A percentile compares a stretch with the other conserved stretches of the same genome.
These are phyloP conservation scores for Trachymyrmex septentrionalis DNA, from an alignment of 1,140 invertebrate genomes.

Conservation along the genomic window DNA sequence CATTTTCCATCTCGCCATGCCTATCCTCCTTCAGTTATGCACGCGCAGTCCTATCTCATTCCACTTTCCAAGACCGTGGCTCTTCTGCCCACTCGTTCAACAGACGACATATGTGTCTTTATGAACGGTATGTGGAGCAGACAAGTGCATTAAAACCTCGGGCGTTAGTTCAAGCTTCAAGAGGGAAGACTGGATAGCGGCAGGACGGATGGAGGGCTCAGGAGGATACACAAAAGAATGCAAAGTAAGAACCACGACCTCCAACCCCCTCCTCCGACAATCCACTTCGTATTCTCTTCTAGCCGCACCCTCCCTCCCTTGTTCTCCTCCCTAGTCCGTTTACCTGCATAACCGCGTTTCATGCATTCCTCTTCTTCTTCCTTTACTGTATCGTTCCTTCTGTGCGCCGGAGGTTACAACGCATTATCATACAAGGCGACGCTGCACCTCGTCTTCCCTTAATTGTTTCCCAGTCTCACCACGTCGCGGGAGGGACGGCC, in stretches of 20 bases:
- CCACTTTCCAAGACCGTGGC: slow-evolving; percentile 71
- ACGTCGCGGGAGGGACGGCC: neutral
- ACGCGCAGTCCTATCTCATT: slow-evolving; percentile 68
- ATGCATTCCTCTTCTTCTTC: slow-evolving; percentile 70
- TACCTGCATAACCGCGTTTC: slow-evolving; percentile 73
- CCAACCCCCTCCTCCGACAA: slow-evolving; percentile 63
- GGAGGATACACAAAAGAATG: slow-evolving; percentile 86
- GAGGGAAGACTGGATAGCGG: slow-evolving; percentile 74
- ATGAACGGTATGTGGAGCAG: slow-evolving; percentile 85
- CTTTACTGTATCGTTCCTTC: slow-evolving; percentile 79
- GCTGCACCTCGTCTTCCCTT: slow-evolving; percentile 78
- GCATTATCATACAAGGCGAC: slow-evolving; percentile 85
- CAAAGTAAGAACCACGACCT: slow-evolving; percentile 85
- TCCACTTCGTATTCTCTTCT: slow-evolving; percentile 57
- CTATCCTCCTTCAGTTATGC: slow-evolving; percentile 49
- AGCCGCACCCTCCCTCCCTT: slow-evolving; percentile 10
- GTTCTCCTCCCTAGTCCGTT: slow-evolving; percentile 41
- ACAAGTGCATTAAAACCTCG: slow-evolving; percentile 87
- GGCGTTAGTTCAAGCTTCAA: slow-evolving; percentile 85
- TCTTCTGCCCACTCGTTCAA: slow-evolving; percentile 79
- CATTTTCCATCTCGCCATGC: slow-evolving; percentile 43
- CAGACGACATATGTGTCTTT: slow-evolving; percentile 85
- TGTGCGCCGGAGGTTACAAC: slow-evolving; percentile 79
- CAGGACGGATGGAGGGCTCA: slow-evolving; percentile 77
- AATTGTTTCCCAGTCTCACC: slow-evolving; percentile 80